A percentile compares a stretch with the other conserved stretches of the same genome.
These are phyloP conservation scores for Lepeophtheirus salmonis DNA, from an alignment of 1,140 invertebrate genomes.

Conservation along the genomic window DNA sequence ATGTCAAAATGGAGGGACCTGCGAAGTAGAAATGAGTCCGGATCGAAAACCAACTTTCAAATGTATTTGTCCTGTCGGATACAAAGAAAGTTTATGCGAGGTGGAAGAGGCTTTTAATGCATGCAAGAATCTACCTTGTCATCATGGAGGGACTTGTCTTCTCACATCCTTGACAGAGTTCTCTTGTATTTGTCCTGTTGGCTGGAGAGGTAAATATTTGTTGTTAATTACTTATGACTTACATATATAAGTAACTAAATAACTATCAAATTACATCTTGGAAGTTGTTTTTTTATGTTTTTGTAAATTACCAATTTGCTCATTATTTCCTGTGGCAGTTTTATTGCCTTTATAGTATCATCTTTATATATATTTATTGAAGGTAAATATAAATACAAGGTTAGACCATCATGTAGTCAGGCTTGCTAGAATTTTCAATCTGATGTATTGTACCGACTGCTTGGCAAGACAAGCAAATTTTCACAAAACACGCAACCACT, in stretches of 20 bases:
- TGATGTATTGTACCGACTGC: too few relatives aligned
- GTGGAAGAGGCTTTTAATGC: conserved; percentile 58
- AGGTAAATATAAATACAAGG: too few relatives aligned
- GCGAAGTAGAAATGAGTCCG: conserved; percentile 47
- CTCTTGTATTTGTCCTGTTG: conserved; percentile 57
- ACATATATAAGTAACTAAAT: too few relatives aligned
- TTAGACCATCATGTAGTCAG: too few relatives aligned
- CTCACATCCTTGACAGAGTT: conserved; percentile 51
- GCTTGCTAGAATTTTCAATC: too few relatives aligned
- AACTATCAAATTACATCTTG: neutral
- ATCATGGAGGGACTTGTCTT: conserved; percentile 62
- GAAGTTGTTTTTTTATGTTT: neutral
- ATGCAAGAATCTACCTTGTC: conserved; percentile 68
- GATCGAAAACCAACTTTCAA: conserved; percentile 48
- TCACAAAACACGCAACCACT: too few relatives aligned
- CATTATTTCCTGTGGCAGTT: too few relatives aligned
- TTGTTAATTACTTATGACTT: too few relatives aligned
- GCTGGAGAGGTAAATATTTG: conserved; percentile 67
- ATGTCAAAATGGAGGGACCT: conserved; percentile 81
- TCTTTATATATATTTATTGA: too few relatives aligned
- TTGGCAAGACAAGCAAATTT: too few relatives aligned
- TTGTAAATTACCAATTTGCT: too few relatives aligned
- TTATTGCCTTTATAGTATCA: too few relatives aligned
- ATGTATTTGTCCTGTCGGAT: conserved; percentile 73
- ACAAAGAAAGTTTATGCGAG: conserved; percentile 76